phyloP scores from a whole-genome alignment of 2,888 invertebrate species.

The Spisula subtruncata region DNA sequence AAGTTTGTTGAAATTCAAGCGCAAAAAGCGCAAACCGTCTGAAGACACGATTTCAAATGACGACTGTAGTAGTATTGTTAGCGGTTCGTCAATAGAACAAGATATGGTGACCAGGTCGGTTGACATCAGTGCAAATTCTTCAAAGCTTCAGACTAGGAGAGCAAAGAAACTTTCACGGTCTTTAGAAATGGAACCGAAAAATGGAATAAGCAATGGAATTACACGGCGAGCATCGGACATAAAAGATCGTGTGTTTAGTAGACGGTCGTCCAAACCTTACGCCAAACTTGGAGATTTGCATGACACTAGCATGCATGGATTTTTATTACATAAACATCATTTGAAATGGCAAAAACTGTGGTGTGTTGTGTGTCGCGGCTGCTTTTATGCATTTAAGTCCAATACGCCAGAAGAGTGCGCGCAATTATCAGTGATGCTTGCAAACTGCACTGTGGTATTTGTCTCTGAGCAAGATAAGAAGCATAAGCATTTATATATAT shows the following conservation, averaged over 20 bases:
- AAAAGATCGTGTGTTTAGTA: conserved; percentile 77
- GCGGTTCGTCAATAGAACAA: conserved; percentile 57
- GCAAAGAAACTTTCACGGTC: conserved; percentile 69
- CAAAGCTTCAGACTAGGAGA: conserved; percentile 66
- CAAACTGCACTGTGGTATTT: conserved; percentile 77
- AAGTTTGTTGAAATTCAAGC: conserved; percentile 75
- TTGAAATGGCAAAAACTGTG: conserved; percentile 80
- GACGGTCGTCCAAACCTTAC: conserved; percentile 56
- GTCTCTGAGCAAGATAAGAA: conserved; percentile 73
- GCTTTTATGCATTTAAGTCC: conserved; percentile 81
- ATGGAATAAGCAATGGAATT: conserved; percentile 70
- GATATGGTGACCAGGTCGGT: conserved; percentile 68
- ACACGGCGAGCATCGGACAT: conserved; percentile 79
- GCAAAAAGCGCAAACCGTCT: conserved; percentile 66
- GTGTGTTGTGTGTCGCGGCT: conserved; percentile 81
- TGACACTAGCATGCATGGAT: conserved; percentile 73
- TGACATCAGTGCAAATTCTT: conserved; percentile 71
- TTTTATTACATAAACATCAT: conserved; percentile 73
- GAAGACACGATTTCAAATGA: conserved; percentile 67
- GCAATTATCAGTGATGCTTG: conserved; percentile 73
- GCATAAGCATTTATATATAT: conserved; percentile 76
- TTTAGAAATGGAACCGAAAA: conserved; percentile 71
- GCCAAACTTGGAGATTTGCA: conserved; percentile 68
- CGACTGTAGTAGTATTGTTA: conserved; percentile 50
- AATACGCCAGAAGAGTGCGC: conserved; percentile 76